Percentiles rank a stretch among this genome's conserved stretches.
phyloP scores from a whole-genome alignment of 2,797 vertebrate genomes.

The Hafferia zeledoni region DNA sequence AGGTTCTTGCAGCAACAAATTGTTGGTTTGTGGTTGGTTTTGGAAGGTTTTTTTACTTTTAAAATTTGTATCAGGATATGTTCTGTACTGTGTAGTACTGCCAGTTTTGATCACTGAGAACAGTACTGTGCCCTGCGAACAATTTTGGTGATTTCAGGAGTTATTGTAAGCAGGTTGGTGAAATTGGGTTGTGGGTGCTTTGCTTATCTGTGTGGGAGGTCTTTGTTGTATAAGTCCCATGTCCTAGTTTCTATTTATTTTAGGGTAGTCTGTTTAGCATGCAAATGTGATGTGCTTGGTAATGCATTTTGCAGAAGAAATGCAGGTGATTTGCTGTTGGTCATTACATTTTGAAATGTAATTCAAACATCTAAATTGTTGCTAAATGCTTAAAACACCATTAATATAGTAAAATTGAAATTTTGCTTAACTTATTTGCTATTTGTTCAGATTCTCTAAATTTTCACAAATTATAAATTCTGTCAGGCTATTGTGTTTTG shows the following conservation, averaged over 20 bases:
- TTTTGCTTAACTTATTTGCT: background rate
- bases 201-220: background rate
- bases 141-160: background rate
- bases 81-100: background rate
- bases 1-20: background rate
- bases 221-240: background rate
- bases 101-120: background rate
- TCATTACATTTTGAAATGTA: background rate
- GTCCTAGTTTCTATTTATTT: background rate
- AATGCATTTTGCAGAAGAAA: background rate
- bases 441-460: background rate
- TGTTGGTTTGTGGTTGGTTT: background rate
- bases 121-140: accelerated
- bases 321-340: background rate
- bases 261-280: background rate
- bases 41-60: background rate
- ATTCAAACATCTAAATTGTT: background rate
- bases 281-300: background rate
- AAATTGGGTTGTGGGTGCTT: background rate
- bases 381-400: background rate
- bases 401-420: background rate
- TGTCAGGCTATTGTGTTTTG: background rate
- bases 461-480: background rate
- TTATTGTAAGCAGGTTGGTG: background rate
- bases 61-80: background rate